Conservation (phyloP, 1,140 invertebrate genomes). For the Drosophila repletoides region DNA sequence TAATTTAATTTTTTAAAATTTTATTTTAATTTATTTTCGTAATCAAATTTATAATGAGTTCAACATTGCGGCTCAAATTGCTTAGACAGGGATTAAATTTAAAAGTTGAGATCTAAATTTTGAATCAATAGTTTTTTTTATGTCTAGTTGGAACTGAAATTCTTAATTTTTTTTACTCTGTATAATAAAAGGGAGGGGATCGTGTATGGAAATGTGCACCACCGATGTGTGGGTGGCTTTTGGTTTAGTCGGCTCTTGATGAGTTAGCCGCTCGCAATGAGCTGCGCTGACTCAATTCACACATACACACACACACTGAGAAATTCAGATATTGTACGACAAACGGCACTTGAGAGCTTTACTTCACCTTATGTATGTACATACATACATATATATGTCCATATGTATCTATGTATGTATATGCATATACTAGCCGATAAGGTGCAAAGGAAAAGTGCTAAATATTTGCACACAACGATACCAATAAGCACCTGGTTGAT, state of each 20-base stretch:
- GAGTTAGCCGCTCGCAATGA: conserved; percentile 54
- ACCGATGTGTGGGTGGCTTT: conserved; percentile 39
- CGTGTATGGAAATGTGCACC: conserved; percentile 11
- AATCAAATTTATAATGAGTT: too few relatives aligned
- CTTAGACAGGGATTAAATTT: too few relatives aligned
- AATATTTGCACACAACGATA: conserved; percentile 62
- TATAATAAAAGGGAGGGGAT: too few relatives aligned
- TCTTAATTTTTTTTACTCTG: too few relatives aligned
- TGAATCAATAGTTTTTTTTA: too few relatives aligned
- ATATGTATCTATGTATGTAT: neutral
- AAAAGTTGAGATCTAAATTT: too few relatives aligned
- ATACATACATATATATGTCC: neutral
- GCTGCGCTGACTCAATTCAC: conserved; percentile 61
- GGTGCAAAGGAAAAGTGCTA: conserved; percentile 40
- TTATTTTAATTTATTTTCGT: too few relatives aligned
- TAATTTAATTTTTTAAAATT: too few relatives aligned
- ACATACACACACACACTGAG: conserved; percentile 1
- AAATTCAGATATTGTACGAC: conserved; percentile 4
- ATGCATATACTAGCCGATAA: conserved; percentile 52
- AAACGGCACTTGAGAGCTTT: conserved; percentile 27
- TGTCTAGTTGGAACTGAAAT: too few relatives aligned
- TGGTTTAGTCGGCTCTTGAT: conserved; percentile 27
- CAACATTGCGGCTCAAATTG: too few relatives aligned
- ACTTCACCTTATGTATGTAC: neutral
- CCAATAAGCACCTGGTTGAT: conserved; percentile 8